These are phyloP conservation scores for Pentalonia nigronervosa DNA, from an alignment of 1,140 invertebrate genomes.

Conservation along the genomic window DNA sequence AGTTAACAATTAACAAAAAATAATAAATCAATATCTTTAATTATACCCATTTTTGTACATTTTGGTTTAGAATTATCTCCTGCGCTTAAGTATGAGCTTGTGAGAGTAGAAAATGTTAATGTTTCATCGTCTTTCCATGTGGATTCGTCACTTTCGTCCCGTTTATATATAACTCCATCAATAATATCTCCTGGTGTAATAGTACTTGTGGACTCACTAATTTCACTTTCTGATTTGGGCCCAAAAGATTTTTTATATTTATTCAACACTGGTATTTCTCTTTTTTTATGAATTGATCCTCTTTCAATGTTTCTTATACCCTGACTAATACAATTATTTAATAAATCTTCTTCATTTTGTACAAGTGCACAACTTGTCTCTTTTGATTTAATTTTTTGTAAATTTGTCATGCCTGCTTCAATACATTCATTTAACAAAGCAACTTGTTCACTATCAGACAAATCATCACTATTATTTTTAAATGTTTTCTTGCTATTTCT, in stretches of 20 bases:
- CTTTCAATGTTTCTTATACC: constrained; percentile 44
- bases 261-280: constrained; percentile 51
- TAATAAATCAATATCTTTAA: constrained; percentile 66
- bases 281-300: constrained; percentile 29
- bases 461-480: background rate
- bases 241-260: constrained; percentile 32
- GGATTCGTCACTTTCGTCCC: constrained; percentile 35
- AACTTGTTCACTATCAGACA: constrained; percentile 62
- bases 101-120: constrained; percentile 39
- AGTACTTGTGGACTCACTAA: constrained; percentile 46
- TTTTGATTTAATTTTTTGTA: constrained; percentile 47
- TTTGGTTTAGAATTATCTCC: constrained; percentile 36
- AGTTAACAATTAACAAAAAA: constrained; percentile 64
- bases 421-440: constrained; percentile 59
- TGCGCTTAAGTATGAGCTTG: constrained; percentile 32
- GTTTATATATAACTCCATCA: constrained; percentile 19
- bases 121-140: constrained; percentile 55
- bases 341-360: constrained; percentile 44
- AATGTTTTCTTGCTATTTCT: constrained; percentile 17
- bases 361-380: background rate
- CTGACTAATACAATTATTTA: constrained; percentile 48
- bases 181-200: background rate
- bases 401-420: constrained; percentile 50
- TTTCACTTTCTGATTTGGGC: constrained; percentile 30
- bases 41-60: constrained; percentile 40